Evolutionary conservation across 2,797 vertebrate genomes (phyloP).

Genomic region (Phataginus tetradactyla): DNA sequence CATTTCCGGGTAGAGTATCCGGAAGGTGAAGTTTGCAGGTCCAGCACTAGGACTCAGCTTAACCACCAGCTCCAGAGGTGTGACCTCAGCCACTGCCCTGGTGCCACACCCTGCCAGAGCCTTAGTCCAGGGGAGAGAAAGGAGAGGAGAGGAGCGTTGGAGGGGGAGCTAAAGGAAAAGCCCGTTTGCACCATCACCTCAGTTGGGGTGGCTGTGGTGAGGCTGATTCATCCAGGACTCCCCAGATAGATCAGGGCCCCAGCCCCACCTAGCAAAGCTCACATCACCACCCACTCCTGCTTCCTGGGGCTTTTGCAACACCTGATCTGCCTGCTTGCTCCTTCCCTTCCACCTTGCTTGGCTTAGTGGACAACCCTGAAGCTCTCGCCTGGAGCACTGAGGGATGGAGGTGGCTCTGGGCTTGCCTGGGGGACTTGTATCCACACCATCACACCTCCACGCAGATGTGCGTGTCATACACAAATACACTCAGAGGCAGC

Average conservation of each 20-base stretch:
- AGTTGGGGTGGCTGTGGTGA: slow-evolving; percentile 50
- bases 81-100: not conserved
- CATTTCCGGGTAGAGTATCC: not conserved
- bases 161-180: not conserved
- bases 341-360: not conserved
- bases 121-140: not conserved
- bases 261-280: slow-evolving; percentile 57
- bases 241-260: slow-evolving; percentile 51
- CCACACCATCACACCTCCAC: not conserved
- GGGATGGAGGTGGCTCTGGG: not conserved
- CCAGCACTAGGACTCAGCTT: not conserved
- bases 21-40: not conserved
- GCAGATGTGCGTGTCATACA: not conserved
- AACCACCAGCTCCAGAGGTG: not conserved
- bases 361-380: not conserved
- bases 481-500: not conserved
- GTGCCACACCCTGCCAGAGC: not conserved
- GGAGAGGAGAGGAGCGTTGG: not conserved
- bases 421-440: no score
- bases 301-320: slow-evolving; percentile 56
- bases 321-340: not conserved
- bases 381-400: not conserved
- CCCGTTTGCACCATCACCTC: not conserved
- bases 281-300: slow-evolving; percentile 27
- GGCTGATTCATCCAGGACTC: slow-evolving; percentile 70